These are phyloP conservation scores for Azemiops feae DNA, from an alignment of 2,113 vertebrate genomes.

Conservation along the genomic window DNA sequence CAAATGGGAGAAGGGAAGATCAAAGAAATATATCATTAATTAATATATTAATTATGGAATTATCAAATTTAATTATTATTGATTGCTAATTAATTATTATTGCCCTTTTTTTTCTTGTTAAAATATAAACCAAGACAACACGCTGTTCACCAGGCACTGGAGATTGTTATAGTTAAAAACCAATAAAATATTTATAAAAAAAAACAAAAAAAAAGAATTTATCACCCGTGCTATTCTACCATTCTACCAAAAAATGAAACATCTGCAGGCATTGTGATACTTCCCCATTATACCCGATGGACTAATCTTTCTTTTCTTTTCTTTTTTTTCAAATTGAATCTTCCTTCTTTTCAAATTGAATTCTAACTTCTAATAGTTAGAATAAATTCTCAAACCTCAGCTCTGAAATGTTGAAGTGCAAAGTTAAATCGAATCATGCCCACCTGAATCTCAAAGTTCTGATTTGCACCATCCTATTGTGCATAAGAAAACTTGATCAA, in stretches of 20 bases:
- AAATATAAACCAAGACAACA: no score
- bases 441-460: conserved; percentile 42
- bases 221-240: neutral
- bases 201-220: neutral
- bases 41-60: no score
- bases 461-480: conserved; percentile 10
- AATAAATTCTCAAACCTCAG: neutral
- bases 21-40: no score
- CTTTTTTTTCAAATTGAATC: neutral
- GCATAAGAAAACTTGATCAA: conserved; percentile 47
- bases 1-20: no score
- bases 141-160: no score
- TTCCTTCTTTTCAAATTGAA: neutral
- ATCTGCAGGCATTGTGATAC: neutral
- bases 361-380: neutral
- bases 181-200: no score
- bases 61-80: no score
- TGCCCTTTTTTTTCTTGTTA: no score
- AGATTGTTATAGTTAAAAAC: no score
- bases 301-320: neutral
- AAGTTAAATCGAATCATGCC: conserved; percentile 50
- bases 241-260: neutral
- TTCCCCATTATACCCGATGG: neutral
- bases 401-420: conserved; percentile 30
- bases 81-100: no score